Evolutionary conservation across 1,140 invertebrate species (phyloP), one percentile per base, ranked within the genome.

Genomic region (Doryteuthis pealeii): DNA sequence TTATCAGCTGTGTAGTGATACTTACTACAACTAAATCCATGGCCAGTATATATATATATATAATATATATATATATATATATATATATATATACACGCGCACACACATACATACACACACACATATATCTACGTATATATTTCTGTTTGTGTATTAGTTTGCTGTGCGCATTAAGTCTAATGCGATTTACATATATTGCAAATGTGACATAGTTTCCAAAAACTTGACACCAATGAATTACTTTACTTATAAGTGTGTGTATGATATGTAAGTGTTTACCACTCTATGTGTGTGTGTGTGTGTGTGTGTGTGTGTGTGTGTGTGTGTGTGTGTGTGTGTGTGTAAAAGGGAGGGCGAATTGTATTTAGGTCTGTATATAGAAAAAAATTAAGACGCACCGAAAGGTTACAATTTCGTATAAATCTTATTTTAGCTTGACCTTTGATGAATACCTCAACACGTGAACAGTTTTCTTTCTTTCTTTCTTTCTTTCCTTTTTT

Each of bases 341-440:
- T 30, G 43, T 14, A 28, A 40, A 43, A 8, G 26, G 28, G 14
- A 28, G 40, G 2, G 70, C 3, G 30, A 75, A 6, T 12, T 69
- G 74, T 43, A 79, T 72, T 76, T 40, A 72, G 35, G 49, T 43
- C 43, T 43, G 49, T 43, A 73, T 62, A 1, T 62, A 73, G 4
- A 54, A 22, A 54, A 22, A 70, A 65, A 71, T 66, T 35, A 30
- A 70, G 31, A 58, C 33, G 43, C 40, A 31, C 31, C n/a, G n/a
- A n/a, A n/a, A n/a, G n/a, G n/a, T n/a, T n/a, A n/a, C n/a, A n/a
- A n/a, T n/a, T n/a, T n/a, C n/a, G n/a, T n/a, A n/a, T n/a, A n/a
- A n/a, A n/a, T n/a, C n/a, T n/a, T n/a, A n/a, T n/a, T n/a, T n/a
- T n/a, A n/a, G n/a, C n/a, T n/a, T n/a, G n/a, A n/a, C n/a, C n/a